Evolutionary conservation across 2,888 invertebrate species (phyloP).

Genomic region (Apoda limacodes): DNA sequence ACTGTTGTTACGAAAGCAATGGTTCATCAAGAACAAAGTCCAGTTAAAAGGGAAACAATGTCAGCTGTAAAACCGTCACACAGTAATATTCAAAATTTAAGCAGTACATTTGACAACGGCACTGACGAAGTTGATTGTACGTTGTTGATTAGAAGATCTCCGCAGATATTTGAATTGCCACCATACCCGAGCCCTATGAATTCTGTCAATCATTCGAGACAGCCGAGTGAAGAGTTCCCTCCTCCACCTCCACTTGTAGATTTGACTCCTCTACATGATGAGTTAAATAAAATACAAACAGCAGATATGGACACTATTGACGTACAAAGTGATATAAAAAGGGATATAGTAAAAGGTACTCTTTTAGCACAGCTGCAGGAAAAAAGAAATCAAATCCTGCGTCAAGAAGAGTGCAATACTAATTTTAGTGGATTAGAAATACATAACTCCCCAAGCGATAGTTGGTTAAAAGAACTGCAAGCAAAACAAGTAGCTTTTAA

Average conservation of each 20-base stretch:
- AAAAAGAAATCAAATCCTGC: constrained; percentile 71
- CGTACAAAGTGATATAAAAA: constrained; percentile 38
- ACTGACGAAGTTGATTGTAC: constrained; percentile 76
- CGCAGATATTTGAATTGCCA: constrained; percentile 73
- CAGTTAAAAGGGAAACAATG: constrained; percentile 62
- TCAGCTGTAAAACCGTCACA: constrained; percentile 35
- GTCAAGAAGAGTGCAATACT: constrained; percentile 45
- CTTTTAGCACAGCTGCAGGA: constrained; percentile 74
- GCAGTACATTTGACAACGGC: constrained; percentile 54
- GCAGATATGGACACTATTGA: constrained; percentile 22
- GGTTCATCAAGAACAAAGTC: constrained; percentile 86
- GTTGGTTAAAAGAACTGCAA: constrained; percentile 83
- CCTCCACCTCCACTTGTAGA: constrained; percentile 88
- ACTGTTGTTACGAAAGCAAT: constrained; percentile 87
- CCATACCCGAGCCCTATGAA: constrained; percentile 85
- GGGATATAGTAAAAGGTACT: constrained; percentile 47
- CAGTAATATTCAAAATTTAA: constrained; percentile 48
- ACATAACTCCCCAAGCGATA: constrained; percentile 56
- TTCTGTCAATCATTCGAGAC: constrained; percentile 84
- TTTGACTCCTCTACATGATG: constrained; percentile 73
- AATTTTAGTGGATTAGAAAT: constrained; percentile 39
- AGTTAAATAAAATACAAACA: constrained; percentile 61
- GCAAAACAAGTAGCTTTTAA: constrained; percentile 76
- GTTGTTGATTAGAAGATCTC: constrained; percentile 42
- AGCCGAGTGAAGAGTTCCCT: constrained; percentile 90